A percentile compares a stretch with the other conserved stretches of the same genome.
Conservation (phyloP, 2,888 invertebrate genomes). For the Mactromeris polynyma region DNA sequence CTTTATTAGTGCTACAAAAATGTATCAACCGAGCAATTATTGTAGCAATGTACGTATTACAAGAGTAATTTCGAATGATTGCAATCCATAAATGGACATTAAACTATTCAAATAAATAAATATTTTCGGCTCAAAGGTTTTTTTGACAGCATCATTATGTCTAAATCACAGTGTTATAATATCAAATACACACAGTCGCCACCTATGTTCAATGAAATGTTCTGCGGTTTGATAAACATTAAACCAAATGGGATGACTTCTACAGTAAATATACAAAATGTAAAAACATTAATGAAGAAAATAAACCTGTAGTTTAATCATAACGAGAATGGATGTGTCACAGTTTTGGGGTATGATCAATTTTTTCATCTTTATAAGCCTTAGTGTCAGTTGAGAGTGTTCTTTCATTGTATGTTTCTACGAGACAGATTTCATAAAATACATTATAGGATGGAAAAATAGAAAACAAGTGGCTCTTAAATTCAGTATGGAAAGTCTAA, state of each 20-base stretch:
- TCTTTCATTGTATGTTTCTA: too few relatives aligned
- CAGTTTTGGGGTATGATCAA: too few relatives aligned
- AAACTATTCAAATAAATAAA: conserved; percentile 24
- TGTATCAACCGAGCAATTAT: conserved; percentile 10
- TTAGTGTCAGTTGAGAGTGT: too few relatives aligned
- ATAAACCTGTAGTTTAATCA: too few relatives aligned
- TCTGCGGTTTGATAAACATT: neutral
- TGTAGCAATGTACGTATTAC: conserved; percentile 10
- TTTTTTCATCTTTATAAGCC: too few relatives aligned
- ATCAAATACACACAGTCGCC: conserved; percentile 25
- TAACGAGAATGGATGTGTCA: too few relatives aligned
- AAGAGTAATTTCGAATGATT: conserved; percentile 10
- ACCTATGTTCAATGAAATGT: neutral
- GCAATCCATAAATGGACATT: neutral
- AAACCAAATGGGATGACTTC: too few relatives aligned
- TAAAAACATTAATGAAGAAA: too few relatives aligned
- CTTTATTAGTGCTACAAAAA: conserved; percentile 17
- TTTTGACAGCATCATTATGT: conserved; percentile 39
- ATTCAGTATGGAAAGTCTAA: too few relatives aligned
- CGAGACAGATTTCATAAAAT: too few relatives aligned
- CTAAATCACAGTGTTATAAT: conserved; percentile 28
- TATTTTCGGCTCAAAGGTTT: neutral
- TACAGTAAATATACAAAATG: neutral
- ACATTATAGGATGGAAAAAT: too few relatives aligned
- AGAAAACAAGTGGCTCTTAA: too few relatives aligned